Base-by-base conservation (phyloP, 2,888 invertebrate species). In the Polyommatus icarus region DNA sequence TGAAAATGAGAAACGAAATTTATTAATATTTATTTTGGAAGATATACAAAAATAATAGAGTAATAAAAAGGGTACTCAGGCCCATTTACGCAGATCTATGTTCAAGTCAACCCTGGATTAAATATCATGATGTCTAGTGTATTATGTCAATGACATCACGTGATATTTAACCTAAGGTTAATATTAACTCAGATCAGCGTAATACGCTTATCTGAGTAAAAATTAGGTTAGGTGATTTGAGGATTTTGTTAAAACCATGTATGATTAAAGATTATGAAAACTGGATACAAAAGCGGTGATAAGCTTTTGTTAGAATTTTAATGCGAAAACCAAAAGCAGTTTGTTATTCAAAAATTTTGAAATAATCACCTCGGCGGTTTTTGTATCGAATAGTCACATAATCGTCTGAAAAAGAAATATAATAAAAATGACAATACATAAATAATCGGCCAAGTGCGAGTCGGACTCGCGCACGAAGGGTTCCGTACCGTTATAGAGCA, bases 321-420 rank as follows among this genome's bases (percentile, higher is more conserved):
- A 75, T 75, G 50, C 8, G 24, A n/a, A 71, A 76, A 7, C 12
- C 71, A 36, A 79, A 83, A 83, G 82, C 80, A 79, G 78, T 78
- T 75, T 81, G 80, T 83, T 83, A 84, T 80, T 10, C 24, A 81
- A 83, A 81, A 81, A 83, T 81, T 86, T 89, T 88, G 85, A 88
- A 87, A 94, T 95, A 95, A 94, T 96, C 95, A 98, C 98, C 98
- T 98, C 97, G 96, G 90, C 96, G 96, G 91, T 96, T 97, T 95
- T 97, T 98, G 96, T 98, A 98, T 94, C 97, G 97, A 91, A 98
- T 96, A 87, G 97, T 98, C 95, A 98, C 96, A 96, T 96, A 98
- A 95, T 98, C 98, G 95, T 97, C 98, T 98, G 97, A 89, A 96
- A 97, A 95, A 94, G 90, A 91, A 94, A 89, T 78, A 76, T 73